Conservation (phyloP, 2,113 vertebrate species). For the Corapipo altera region DNA sequence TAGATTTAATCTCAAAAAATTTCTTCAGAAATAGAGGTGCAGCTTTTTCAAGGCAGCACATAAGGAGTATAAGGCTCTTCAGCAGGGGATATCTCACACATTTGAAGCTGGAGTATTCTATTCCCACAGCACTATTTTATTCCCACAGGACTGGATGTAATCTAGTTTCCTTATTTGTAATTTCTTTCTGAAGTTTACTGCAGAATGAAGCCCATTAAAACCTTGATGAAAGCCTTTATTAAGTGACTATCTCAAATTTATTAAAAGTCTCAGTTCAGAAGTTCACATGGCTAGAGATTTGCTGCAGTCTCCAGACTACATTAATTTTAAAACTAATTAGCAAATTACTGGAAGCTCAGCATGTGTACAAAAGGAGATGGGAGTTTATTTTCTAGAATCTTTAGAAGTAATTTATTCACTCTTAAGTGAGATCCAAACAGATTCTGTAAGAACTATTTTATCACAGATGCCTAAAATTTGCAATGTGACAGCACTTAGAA, state of each 20-base stretch:
- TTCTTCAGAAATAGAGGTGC: background rate
- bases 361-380: background rate
- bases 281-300: background rate
- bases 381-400: background rate
- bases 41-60: background rate
- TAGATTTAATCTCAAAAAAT: background rate
- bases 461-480: background rate
- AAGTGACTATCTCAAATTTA: background rate
- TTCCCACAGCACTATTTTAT: background rate
- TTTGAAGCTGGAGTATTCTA: background rate
- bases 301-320: background rate
- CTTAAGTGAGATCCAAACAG: background rate
- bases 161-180: background rate
- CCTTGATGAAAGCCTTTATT: background rate
- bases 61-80: background rate
- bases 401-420: background rate
- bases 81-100: background rate
- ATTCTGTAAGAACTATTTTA: background rate
- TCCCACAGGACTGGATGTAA: background rate
- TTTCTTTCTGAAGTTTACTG: background rate
- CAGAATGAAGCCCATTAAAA: background rate
- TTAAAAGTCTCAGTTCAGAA: background rate
- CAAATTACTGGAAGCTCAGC: background rate
- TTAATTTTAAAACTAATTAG: slow-evolving; percentile 14
- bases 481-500: background rate